These are phyloP conservation scores for Allobates femoralis DNA, from an alignment of 2,797 vertebrate genomes.

Conservation along the genomic window DNA sequence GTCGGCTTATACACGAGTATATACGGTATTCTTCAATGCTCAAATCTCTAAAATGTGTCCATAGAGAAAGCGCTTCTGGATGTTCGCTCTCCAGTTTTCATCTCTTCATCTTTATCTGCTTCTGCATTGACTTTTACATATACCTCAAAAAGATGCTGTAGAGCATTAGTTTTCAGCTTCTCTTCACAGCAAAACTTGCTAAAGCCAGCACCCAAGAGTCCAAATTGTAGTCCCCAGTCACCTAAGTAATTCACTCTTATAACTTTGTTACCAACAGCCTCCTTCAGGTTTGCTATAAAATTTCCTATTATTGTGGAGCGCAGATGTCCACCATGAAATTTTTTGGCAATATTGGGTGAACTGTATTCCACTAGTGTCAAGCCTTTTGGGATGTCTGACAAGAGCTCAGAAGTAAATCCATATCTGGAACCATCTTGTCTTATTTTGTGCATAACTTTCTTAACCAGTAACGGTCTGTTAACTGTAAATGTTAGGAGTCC, in stretches of 20 bases:
- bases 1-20: no score
- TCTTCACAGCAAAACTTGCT: slow-evolving; percentile 84
- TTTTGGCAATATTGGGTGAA: slow-evolving; percentile 98
- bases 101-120: slow-evolving; percentile 78
- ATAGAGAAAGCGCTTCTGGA: slow-evolving; percentile 79
- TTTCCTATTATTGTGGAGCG: slow-evolving; percentile 96
- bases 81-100: slow-evolving; percentile 84
- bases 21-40: slow-evolving; percentile 92
- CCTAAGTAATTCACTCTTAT: slow-evolving; percentile 96
- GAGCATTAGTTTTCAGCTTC: slow-evolving; percentile 85
- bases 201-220: slow-evolving; percentile 91
- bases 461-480: slow-evolving; percentile 83
- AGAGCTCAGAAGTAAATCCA: slow-evolving; percentile 87
- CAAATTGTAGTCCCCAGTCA: slow-evolving; percentile 99
- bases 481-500: slow-evolving; percentile 86
- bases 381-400: slow-evolving; percentile 75
- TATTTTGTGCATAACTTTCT: slow-evolving; percentile 86
- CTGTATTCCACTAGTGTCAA: slow-evolving; percentile 91
- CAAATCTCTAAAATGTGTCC: slow-evolving; percentile 90
- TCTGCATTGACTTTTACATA: slow-evolving; percentile 90
- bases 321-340: slow-evolving; percentile 95
- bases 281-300: slow-evolving; percentile 94
- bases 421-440: slow-evolving; percentile 77
- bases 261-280: slow-evolving; percentile 86
- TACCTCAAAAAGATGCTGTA: slow-evolving; percentile 96